phyloP scores from a whole-genome alignment of 2,113 vertebrate genomes.

The Poeciliopsis occidentalis region DNA sequence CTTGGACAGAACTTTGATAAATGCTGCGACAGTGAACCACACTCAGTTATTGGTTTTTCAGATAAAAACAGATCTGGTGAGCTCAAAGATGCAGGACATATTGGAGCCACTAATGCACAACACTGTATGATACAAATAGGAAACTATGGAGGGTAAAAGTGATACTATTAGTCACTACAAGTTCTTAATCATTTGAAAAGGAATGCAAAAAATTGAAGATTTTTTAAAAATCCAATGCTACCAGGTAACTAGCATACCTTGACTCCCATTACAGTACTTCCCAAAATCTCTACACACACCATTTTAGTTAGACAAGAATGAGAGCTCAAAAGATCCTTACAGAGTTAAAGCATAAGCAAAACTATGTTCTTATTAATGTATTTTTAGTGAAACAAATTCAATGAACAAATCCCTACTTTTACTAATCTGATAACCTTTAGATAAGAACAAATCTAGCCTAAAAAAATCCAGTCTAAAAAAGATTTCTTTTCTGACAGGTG shows the following conservation, averaged over 20 bases:
- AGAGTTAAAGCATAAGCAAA: neutral
- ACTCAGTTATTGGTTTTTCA: too few species aligned
- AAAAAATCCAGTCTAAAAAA: constrained; percentile 4
- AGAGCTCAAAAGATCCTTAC: neutral
- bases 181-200: neutral
- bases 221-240: neutral
- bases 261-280: constrained; percentile 1
- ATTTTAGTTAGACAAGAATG: neutral
- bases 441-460: neutral
- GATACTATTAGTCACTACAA: neutral
- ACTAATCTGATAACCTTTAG: neutral
- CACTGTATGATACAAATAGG: neutral
- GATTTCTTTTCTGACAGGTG: neutral
- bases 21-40: too few species aligned
- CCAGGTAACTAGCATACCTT: constrained; percentile 1
- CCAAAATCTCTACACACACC: neutral
- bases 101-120: too few species aligned
- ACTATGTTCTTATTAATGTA: neutral
- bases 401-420: neutral
- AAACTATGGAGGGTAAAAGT: neutral
- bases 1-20: too few species aligned
- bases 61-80: too few species aligned
- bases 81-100: too few species aligned
- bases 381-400: neutral
- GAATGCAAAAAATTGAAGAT: neutral